Evolutionary conservation across 2,797 vertebrate genomes (phyloP).

Genomic region (Peromyscus nudipes): DNA sequence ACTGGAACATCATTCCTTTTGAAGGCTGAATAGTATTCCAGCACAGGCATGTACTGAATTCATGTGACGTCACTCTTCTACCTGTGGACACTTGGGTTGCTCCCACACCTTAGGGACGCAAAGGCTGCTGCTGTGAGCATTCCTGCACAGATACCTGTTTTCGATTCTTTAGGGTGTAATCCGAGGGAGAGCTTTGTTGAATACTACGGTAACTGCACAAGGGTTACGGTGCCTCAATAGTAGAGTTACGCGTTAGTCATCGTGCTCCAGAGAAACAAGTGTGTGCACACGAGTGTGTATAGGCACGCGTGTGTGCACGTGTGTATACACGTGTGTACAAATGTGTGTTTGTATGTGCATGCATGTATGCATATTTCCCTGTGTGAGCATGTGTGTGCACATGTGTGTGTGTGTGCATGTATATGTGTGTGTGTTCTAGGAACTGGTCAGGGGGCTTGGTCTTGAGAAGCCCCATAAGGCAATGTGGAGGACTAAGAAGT

Average conservation of each 20-base stretch:
- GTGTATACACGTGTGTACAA: not conserved
- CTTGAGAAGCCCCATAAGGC: not conserved
- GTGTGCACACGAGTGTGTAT: not conserved
- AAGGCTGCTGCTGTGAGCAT: not conserved
- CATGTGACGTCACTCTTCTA: not conserved
- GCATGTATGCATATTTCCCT: not conserved
- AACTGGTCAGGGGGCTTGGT: not conserved
- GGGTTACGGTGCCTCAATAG: not conserved
- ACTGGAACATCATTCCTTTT: not conserved
- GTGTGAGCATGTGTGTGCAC: not conserved
- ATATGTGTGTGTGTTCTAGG: not conserved
- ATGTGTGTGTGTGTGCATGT: not conserved
- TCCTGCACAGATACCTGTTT: not conserved
- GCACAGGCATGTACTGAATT: not conserved
- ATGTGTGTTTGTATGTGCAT: not conserved
- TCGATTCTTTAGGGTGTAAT: not conserved
- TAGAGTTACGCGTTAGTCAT: not conserved
- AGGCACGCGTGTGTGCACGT: not conserved
- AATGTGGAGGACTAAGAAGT: not conserved
- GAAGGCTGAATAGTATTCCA: constrained; percentile 17
- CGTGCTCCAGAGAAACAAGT: not conserved
- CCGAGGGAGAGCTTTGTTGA: not conserved
- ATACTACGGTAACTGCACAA: not conserved
- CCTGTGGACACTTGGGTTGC: not conserved
- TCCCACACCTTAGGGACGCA: not conserved